Conservation (phyloP, 2,888 invertebrate species). For the Esperia sulphurella region DNA sequence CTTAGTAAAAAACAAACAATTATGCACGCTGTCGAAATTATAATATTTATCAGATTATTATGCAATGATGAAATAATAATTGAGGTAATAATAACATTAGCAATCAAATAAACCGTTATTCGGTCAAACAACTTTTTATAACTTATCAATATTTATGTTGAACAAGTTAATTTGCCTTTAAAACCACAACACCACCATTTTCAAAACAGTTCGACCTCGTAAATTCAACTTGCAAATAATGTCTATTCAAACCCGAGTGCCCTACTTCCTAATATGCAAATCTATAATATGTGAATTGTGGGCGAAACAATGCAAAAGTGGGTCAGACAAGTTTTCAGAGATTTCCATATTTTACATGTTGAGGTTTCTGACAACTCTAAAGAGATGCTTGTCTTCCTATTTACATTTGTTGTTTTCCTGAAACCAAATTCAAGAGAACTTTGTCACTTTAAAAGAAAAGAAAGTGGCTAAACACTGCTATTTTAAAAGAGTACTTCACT, state of each 20-base stretch:
- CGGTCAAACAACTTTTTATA: constrained; percentile 9
- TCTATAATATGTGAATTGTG: constrained; percentile 57
- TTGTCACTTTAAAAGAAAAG: constrained; percentile 24
- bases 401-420: constrained; percentile 21
- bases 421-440: constrained; percentile 31
- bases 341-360: constrained; percentile 36
- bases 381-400: constrained; percentile 21
- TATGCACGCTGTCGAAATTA: no score
- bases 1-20: no score
- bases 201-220: constrained; percentile 32
- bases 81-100: neutral
- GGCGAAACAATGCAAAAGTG: constrained; percentile 60
- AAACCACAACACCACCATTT: constrained; percentile 16
- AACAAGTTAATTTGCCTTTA: constrained; percentile 4
- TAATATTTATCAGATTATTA: no score
- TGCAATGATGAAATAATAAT: no score
- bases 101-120: constrained; percentile 8
- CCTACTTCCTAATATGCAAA: constrained; percentile 74
- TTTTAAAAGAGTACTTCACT: constrained; percentile 21
- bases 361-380: constrained; percentile 43
- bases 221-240: constrained; percentile 34
- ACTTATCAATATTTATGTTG: constrained; percentile 4
- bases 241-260: constrained; percentile 47
- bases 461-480: constrained; percentile 31
- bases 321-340: constrained; percentile 47